A percentile compares a stretch with the other conserved stretches of the same genome.
These are phyloP conservation scores for Glareola pratincola DNA, from an alignment of 2,113 vertebrate genomes.

Conservation along the genomic window DNA sequence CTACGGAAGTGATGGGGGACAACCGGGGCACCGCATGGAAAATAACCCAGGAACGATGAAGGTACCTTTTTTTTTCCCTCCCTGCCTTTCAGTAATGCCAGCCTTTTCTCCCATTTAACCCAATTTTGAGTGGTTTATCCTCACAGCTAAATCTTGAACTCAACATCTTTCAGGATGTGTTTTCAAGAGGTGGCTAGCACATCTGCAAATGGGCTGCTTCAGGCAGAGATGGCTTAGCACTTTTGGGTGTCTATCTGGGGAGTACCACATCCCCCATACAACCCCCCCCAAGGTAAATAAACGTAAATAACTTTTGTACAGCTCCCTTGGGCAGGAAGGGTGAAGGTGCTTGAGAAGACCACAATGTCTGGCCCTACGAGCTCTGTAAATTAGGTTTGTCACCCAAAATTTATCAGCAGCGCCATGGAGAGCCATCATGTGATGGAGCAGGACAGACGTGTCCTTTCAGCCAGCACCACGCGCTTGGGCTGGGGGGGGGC, in stretches of 20 bases:
- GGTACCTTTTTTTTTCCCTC: not conserved
- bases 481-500: not conserved
- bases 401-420: not conserved
- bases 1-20: not conserved
- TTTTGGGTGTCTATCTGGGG: not conserved
- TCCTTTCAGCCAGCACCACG: not conserved
- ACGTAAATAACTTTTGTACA: not conserved
- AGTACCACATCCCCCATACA: not conserved
- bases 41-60: not conserved
- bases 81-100: not conserved
- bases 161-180: not conserved
- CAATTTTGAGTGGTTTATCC: not conserved
- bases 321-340: not conserved
- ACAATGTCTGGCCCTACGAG: too few relatives aligned
- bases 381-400: not conserved
- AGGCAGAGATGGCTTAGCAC: not conserved
- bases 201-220: not conserved
- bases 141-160: not conserved
- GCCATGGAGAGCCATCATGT: fast-evolving
- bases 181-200: not conserved
- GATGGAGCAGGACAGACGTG: not conserved
- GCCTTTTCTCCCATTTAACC: not conserved
- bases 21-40: not conserved
- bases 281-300: not conserved
- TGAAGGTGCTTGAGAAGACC: not conserved